A percentile compares a stretch with the other conserved stretches of the same genome.
Conservation (phyloP, 2,888 invertebrate species). For the Athetis lepigone region DNA sequence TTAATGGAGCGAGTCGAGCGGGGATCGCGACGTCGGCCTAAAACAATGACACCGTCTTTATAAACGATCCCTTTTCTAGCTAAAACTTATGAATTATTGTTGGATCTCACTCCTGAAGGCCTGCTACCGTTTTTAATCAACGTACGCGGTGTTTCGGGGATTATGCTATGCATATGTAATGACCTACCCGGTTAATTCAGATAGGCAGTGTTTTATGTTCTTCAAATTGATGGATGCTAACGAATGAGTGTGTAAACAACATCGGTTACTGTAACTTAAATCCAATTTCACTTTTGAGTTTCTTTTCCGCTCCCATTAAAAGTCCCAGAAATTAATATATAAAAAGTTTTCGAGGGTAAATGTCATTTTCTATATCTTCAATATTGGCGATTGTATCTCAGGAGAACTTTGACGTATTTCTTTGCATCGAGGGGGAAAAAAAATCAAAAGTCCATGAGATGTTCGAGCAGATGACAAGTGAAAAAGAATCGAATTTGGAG, state of each 20-base stretch:
- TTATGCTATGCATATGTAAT: slow-evolving; percentile 44
- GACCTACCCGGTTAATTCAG: slow-evolving; percentile 9
- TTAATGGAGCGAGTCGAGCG: slow-evolving; percentile 78
- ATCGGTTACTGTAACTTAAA: slow-evolving; percentile 35
- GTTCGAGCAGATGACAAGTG: slow-evolving; percentile 81
- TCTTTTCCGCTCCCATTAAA: slow-evolving; percentile 36
- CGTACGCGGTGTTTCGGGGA: slow-evolving; percentile 36
- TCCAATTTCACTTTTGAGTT: slow-evolving; percentile 43
- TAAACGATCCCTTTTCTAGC: slow-evolving; percentile 70
- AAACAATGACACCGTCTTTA: slow-evolving; percentile 74
- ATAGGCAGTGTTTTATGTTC: slow-evolving; percentile 19
- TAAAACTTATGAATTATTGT: slow-evolving; percentile 73
- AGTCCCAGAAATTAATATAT: slow-evolving; percentile 50
- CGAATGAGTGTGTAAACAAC: background rate
- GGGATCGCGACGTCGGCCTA: slow-evolving; percentile 64
- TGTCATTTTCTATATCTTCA: slow-evolving; percentile 66
- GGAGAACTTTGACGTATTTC: slow-evolving; percentile 75
- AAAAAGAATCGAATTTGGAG: slow-evolving; percentile 79
- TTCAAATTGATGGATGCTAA: slow-evolving; percentile 9
- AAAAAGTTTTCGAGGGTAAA: slow-evolving; percentile 46
- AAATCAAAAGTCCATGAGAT: slow-evolving; percentile 56
- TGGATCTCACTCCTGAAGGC: slow-evolving; percentile 52
- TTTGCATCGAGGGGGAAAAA: slow-evolving; percentile 67
- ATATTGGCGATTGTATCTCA: slow-evolving; percentile 73
- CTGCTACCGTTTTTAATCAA: slow-evolving; percentile 63